Conservation (phyloP, 2,888 invertebrate genomes). For the Chalcosyrphus nemorum region DNA sequence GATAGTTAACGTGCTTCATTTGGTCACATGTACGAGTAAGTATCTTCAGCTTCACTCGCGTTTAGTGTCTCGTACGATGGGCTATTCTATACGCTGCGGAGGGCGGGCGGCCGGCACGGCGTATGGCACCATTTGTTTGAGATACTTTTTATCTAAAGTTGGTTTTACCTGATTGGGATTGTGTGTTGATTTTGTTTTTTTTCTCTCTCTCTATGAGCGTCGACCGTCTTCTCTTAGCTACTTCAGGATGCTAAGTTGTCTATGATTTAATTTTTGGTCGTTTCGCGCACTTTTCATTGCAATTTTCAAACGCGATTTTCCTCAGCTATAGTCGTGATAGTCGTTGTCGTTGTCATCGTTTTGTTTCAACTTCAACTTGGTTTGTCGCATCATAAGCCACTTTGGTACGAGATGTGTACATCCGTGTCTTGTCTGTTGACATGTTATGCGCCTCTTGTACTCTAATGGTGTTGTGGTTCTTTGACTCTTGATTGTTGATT, state of each 20-base stretch:
- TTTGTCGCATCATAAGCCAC: slow-evolving; percentile 63
- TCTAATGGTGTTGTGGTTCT: slow-evolving; percentile 55
- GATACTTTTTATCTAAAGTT: slow-evolving; percentile 68
- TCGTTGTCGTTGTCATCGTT: slow-evolving; percentile 22
- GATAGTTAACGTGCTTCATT: slow-evolving; percentile 44
- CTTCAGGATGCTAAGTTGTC: slow-evolving; percentile 62
- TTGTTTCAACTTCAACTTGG: slow-evolving; percentile 24
- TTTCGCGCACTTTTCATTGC: slow-evolving; percentile 58
- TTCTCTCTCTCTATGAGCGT: not conserved
- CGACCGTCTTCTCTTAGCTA: slow-evolving; percentile 40
- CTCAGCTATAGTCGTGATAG: too few species aligned
- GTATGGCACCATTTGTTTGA: slow-evolving; percentile 70
- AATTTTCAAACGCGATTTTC: slow-evolving; percentile 54
- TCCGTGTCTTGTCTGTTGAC: slow-evolving; percentile 71
- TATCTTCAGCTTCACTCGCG: slow-evolving; percentile 30
- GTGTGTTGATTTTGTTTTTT: slow-evolving; percentile 45
- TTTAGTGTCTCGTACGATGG: slow-evolving; percentile 32
- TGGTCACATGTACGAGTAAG: slow-evolving; percentile 54
- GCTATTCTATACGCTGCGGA: slow-evolving; percentile 8
- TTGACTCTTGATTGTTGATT: slow-evolving; percentile 60
- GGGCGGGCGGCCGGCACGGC: slow-evolving; percentile 48
- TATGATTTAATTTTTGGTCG: slow-evolving; percentile 70
- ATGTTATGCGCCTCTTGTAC: slow-evolving; percentile 58
- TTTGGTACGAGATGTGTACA: slow-evolving; percentile 58
- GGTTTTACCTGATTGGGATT: slow-evolving; percentile 58